Evolutionary conservation across 2,888 invertebrate species (phyloP).

Genomic region (Lasioglossum malachurum): DNA sequence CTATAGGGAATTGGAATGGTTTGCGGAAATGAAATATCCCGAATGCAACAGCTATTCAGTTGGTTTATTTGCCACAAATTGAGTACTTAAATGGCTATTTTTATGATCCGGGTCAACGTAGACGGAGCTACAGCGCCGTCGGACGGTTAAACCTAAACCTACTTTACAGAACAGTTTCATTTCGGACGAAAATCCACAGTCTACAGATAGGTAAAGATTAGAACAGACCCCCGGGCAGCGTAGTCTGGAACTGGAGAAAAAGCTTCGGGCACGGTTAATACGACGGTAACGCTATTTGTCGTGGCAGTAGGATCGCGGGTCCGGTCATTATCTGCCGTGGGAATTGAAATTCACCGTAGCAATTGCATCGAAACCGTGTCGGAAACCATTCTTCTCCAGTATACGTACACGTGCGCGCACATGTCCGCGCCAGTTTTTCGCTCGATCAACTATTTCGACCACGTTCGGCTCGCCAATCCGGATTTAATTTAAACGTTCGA

Average conservation of each 20-base stretch:
- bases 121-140: no score
- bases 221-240: neutral
- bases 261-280: neutral
- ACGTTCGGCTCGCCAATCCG: slow-evolving; percentile 21
- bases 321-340: neutral
- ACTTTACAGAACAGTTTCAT: neutral
- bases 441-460: slow-evolving; percentile 35
- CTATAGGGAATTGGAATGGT: neutral
- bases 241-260: neutral
- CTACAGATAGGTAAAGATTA: neutral
- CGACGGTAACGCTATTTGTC: neutral
- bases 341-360: slow-evolving; percentile 35
- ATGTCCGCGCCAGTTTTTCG: neutral
- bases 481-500: slow-evolving; percentile 25
- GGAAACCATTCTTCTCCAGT: neutral
- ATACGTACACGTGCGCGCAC: neutral
- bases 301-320: neutral
- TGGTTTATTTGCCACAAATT: no score
- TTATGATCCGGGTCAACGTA: no score
- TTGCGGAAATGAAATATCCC: neutral
- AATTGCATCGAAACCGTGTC: slow-evolving; percentile 17
- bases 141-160: no score
- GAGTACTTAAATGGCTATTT: no score
- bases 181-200: neutral
- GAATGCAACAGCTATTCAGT: no score